A percentile compares a stretch with the other conserved stretches of the same genome.
Evolutionary conservation across 2,888 invertebrate species (phyloP).

Genomic region (Orgyia antiqua): DNA sequence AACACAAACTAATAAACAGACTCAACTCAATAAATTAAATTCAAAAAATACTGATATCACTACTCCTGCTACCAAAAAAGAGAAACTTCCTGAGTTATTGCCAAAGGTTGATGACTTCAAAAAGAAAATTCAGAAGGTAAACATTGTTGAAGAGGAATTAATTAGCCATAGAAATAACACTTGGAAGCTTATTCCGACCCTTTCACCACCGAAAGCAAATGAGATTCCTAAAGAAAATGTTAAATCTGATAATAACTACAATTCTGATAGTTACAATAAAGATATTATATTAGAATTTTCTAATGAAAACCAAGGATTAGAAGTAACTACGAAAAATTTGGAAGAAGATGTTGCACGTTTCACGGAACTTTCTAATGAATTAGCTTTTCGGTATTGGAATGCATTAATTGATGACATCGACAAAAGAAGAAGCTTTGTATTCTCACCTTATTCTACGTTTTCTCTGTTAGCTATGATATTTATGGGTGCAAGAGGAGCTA

Average conservation of each 20-base stretch:
- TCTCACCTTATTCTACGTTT: conserved; percentile 91
- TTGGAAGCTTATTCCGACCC: conserved; percentile 79
- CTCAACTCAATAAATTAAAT: conserved; percentile 26
- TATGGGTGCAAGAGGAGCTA: conserved; percentile 90
- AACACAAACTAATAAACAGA: conserved; percentile 15
- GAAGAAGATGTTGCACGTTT: conserved; percentile 88
- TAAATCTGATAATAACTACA: conserved; percentile 43
- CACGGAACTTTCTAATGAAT: conserved; percentile 88
- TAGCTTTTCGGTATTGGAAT: conserved; percentile 91
- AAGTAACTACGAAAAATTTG: conserved; percentile 84
- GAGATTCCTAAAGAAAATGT: conserved; percentile 56
- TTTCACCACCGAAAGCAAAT: conserved; percentile 68
- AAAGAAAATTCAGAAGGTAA: conserved; percentile 70
- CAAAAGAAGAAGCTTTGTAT: conserved; percentile 85
- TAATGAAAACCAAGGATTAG: conserved; percentile 81
- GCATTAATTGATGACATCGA: conserved; percentile 84
- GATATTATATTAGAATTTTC: conserved; percentile 60
- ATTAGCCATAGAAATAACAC: conserved; percentile 58
- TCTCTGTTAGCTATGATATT: conserved; percentile 94
- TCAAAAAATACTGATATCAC: conserved; percentile 14
- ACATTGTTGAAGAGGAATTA: conserved; percentile 65
- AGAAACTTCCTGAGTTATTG: conserved; percentile 31
- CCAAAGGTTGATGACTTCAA: conserved; percentile 67
- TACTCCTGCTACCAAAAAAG: conserved; percentile 23
- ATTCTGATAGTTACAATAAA: conserved; percentile 44